These are phyloP conservation scores for Eulemur mongoz DNA, from an alignment of 2,797 vertebrate species.

Conservation along the genomic window DNA sequence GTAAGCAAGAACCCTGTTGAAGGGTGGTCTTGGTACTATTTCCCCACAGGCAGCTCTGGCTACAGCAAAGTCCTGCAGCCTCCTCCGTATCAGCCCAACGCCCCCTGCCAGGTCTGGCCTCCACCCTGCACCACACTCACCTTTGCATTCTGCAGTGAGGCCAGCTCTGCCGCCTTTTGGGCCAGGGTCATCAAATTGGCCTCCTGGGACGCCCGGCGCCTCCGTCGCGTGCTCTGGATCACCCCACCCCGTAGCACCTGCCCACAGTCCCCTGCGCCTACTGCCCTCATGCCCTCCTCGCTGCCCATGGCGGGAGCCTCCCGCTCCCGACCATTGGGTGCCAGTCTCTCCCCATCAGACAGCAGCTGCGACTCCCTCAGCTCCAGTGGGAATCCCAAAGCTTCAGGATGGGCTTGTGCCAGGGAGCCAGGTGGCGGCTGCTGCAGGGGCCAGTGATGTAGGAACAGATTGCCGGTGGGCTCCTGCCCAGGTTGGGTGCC, in stretches of 20 bases:
- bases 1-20: not conserved
- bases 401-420: constrained; percentile 81
- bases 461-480: constrained; percentile 82
- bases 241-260: constrained; percentile 88
- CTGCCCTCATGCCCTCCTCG: constrained; percentile 77
- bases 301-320: constrained; percentile 72
- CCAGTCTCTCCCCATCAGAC: constrained; percentile 82
- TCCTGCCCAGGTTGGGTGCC: constrained; percentile 83
- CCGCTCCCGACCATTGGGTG: constrained; percentile 83
- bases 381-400: constrained; percentile 80
- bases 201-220: constrained; percentile 94
- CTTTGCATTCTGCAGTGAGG: constrained; percentile 89
- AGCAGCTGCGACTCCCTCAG: constrained; percentile 85
- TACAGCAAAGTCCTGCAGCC: not conserved
- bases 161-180: constrained; percentile 96
- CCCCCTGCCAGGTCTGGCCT: not conserved
- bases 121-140: constrained; percentile 60
- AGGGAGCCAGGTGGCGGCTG: constrained; percentile 82
- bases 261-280: constrained; percentile 80
- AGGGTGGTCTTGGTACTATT: not conserved
- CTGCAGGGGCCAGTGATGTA: constrained; percentile 85
- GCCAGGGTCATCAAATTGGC: constrained; percentile 97
- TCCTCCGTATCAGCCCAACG: not conserved
- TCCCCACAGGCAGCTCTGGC: not conserved
- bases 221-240: constrained; percentile 94